These are phyloP conservation scores for Pelusios castaneus DNA, from an alignment of 2,113 vertebrate species.

Conservation along the genomic window DNA sequence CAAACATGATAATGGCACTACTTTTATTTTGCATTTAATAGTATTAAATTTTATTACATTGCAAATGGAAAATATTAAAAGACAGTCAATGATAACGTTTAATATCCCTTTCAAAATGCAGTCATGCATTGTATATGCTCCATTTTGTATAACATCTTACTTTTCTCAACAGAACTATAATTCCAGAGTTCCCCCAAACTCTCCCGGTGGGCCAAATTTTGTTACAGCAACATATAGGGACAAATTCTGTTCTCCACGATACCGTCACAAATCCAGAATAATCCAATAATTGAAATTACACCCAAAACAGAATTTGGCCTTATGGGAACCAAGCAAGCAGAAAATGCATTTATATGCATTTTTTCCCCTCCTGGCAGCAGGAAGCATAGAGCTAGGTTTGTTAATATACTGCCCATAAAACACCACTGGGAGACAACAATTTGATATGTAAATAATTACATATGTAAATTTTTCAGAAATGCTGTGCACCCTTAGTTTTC, in stretches of 20 bases:
- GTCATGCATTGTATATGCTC: background rate
- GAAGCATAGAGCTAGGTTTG: background rate
- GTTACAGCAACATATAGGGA: background rate
- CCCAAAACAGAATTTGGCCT: background rate
- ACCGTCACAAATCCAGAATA: background rate
- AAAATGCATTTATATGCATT: background rate
- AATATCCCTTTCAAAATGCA: background rate
- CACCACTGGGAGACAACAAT: background rate
- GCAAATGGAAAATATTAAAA: background rate
- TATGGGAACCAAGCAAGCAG: background rate
- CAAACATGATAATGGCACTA: conserved; percentile 7
- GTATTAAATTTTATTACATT: conserved; percentile 24
- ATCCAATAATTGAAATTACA: background rate
- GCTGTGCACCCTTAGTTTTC: background rate
- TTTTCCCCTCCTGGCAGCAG: background rate
- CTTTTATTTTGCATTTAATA: conserved; percentile 20
- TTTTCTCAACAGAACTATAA: conserved; percentile 7
- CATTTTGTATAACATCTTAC: background rate
- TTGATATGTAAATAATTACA: background rate
- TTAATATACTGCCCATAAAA: background rate
- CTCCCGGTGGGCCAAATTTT: background rate
- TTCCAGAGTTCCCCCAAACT: background rate
- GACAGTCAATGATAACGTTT: background rate
- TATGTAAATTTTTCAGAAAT: background rate
- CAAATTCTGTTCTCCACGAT: background rate